Evolutionary conservation across 2,797 vertebrate genomes (phyloP).

Genomic region (Poecilia picta): DNA sequence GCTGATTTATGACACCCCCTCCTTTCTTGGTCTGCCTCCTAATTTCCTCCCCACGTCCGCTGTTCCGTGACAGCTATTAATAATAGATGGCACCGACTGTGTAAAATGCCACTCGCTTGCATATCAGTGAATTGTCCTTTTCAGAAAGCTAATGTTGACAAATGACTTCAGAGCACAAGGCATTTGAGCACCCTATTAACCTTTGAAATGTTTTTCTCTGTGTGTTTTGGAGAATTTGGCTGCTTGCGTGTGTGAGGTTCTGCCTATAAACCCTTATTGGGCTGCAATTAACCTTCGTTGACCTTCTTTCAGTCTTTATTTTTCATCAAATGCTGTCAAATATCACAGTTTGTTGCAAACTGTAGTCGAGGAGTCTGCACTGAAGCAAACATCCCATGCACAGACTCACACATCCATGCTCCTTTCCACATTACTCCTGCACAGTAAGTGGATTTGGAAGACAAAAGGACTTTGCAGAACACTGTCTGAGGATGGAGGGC

Average conservation of each 20-base stretch:
- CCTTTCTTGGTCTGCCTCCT: slow-evolving; percentile 4
- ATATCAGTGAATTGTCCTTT: slow-evolving; percentile 64
- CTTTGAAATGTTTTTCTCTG: slow-evolving; percentile 52
- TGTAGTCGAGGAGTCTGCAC: neutral
- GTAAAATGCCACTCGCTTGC: slow-evolving; percentile 69
- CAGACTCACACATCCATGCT: neutral
- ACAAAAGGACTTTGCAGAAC: slow-evolving; percentile 38
- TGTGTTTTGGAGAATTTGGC: slow-evolving; percentile 13
- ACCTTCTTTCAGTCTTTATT: slow-evolving; percentile 48
- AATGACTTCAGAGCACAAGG: slow-evolving; percentile 63
- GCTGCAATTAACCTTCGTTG: slow-evolving; percentile 50
- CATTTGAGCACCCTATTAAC: slow-evolving; percentile 66
- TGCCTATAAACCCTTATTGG: slow-evolving; percentile 40
- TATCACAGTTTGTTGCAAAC: slow-evolving; percentile 31
- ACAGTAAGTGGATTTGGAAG: slow-evolving; percentile 20
- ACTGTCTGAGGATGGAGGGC: slow-evolving; percentile 44
- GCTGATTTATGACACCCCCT: slow-evolving; percentile 47
- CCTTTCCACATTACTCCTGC: slow-evolving; percentile 7
- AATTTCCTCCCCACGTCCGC: slow-evolving; percentile 15
- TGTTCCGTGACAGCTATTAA: slow-evolving; percentile 66
- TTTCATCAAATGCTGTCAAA: slow-evolving; percentile 50
- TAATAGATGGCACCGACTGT: slow-evolving; percentile 67
- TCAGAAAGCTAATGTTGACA: slow-evolving; percentile 72
- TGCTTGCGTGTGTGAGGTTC: slow-evolving; percentile 6
- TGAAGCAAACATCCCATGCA: slow-evolving; percentile 15